phyloP scores from a whole-genome alignment of 2,113 vertebrate species.

The Erythrocebus patas region DNA sequence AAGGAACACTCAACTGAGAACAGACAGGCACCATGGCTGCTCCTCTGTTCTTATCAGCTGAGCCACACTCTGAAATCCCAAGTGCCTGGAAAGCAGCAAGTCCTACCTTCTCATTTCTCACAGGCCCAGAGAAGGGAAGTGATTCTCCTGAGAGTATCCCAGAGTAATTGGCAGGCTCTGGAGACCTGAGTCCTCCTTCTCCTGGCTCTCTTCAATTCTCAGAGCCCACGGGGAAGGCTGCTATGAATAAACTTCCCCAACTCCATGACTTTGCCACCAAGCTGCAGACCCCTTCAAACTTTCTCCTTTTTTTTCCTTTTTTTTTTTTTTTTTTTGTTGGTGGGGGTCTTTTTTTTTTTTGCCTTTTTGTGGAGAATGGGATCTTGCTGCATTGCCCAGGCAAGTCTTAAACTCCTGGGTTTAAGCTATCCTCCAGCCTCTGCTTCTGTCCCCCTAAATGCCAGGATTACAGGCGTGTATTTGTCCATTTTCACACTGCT shows the following conservation, averaged over 20 bases:
- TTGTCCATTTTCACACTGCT: no score
- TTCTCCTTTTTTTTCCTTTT: no score
- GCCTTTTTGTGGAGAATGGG: no score
- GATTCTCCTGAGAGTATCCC: background rate
- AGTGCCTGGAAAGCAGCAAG: background rate
- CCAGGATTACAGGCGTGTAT: no score
- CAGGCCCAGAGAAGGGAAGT: background rate
- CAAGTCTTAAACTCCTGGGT: no score
- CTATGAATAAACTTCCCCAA: background rate
- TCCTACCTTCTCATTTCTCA: background rate
- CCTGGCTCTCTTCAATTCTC: background rate
- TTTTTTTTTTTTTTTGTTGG: no score
- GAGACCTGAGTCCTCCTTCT: background rate
- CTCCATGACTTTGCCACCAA: no score
- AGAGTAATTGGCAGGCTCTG: rapidly evolving
- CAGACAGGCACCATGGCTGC: rapidly evolving
- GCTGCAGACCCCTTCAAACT: background rate
- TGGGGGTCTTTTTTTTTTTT: no score
- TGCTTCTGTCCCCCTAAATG: no score
- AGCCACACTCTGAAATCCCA: background rate
- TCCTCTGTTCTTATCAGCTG: rapidly evolving
- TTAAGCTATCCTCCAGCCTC: no score
- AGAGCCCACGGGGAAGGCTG: background rate
- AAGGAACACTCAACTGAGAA: background rate
- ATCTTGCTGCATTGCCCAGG: no score